A percentile compares a stretch with the other conserved stretches of the same genome.
Evolutionary conservation across 1,140 invertebrate species (phyloP).

Genomic region (Papilio polytes): DNA sequence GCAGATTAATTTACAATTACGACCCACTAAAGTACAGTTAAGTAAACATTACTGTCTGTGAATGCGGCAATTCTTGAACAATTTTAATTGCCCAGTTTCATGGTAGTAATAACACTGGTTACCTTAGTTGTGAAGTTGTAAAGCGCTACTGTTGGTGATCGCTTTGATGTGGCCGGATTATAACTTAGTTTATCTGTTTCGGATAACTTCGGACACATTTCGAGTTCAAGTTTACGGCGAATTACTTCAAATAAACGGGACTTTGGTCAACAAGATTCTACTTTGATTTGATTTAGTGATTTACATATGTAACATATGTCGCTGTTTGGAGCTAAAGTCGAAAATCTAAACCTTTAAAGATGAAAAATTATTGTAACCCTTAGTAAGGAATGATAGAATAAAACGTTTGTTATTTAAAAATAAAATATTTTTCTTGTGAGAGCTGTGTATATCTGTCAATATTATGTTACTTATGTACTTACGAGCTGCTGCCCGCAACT

Average conservation of each 20-base stretch:
- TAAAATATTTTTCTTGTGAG: too few species aligned
- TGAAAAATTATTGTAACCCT: too few species aligned
- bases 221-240: conserved; percentile 5
- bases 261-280: background rate
- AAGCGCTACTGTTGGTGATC: conserved; percentile 3
- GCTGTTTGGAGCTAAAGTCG: background rate
- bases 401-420: too few species aligned
- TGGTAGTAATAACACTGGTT: background rate
- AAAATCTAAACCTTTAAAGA: too few species aligned
- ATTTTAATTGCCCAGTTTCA: background rate
- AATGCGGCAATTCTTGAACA: background rate
- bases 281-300: background rate
- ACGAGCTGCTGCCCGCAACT: too few species aligned
- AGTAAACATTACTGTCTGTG: background rate
- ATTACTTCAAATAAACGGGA: background rate
- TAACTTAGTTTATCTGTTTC: conserved; percentile 26
- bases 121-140: conserved; percentile 1
- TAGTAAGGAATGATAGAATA: too few species aligned
- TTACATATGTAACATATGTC: background rate
- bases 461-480: too few species aligned
- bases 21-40: background rate
- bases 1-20: too few species aligned
- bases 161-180: conserved; percentile 22
- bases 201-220: conserved; percentile 3
- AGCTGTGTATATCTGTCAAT: too few species aligned